Conservation (phyloP, 1,140 invertebrate species). For the Apis florea region DNA sequence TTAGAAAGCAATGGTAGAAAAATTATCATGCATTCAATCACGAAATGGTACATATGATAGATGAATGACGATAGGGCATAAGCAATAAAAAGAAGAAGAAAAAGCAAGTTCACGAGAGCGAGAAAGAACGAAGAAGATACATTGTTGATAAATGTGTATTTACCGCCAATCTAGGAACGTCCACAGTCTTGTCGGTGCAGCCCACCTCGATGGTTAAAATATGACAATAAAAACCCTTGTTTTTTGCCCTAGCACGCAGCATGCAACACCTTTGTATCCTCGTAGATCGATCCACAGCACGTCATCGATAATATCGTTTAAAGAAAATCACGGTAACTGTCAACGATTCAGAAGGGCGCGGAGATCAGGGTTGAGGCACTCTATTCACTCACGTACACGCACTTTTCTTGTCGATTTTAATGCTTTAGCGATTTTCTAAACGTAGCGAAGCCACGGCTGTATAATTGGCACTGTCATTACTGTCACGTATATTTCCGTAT, state of each 20-base stretch:
- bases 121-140: not conserved
- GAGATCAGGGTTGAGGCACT: conserved; percentile 38
- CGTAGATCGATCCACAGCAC: conserved; percentile 23
- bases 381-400: conserved; percentile 42
- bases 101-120: conserved; percentile 6
- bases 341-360: conserved; percentile 31
- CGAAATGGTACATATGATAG: not conserved
- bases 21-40: conserved; percentile 31
- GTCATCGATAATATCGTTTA: conserved; percentile 32
- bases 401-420: conserved; percentile 35
- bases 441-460: conserved; percentile 28
- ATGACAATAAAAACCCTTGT: conserved; percentile 21
- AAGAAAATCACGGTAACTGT: conserved; percentile 29
- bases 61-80: not conserved
- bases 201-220: conserved; percentile 40
- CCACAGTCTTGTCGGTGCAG: conserved; percentile 43
- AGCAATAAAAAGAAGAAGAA: not conserved
- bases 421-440: not conserved
- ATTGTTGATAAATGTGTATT: conserved; percentile 46
- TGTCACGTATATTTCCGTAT: conserved; percentile 44
- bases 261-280: conserved; percentile 43
- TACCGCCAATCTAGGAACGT: conserved; percentile 56
- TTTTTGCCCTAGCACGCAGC: conserved; percentile 41
- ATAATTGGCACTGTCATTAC: conserved; percentile 54
- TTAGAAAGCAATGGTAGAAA: not conserved